Evolutionary conservation across 2,888 invertebrate species (phyloP).

Genomic region (Celastrina argiolus): DNA sequence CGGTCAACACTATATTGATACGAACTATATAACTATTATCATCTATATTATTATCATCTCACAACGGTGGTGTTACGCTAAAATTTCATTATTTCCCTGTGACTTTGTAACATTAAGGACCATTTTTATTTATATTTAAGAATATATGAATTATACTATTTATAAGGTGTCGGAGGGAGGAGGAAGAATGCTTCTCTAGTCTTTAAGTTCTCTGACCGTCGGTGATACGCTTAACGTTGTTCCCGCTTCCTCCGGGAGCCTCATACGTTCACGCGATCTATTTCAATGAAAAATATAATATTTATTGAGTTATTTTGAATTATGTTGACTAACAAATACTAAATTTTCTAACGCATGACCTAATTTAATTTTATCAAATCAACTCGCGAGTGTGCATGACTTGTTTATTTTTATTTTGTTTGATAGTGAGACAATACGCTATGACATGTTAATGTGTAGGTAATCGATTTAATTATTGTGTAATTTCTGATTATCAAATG

Average conservation of each 20-base stretch:
- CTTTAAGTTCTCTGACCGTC: slow-evolving; percentile 55
- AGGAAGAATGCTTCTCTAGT: slow-evolving; percentile 56
- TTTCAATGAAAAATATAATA: slow-evolving; percentile 38
- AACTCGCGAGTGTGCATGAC: slow-evolving; percentile 76
- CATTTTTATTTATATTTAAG: slow-evolving; percentile 32
- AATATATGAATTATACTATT: slow-evolving; percentile 39
- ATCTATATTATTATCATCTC: slow-evolving; percentile 29
- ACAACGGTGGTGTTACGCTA: slow-evolving; percentile 58
- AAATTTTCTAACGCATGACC: slow-evolving; percentile 74
- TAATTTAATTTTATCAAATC: slow-evolving; percentile 50
- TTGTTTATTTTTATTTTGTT: slow-evolving; percentile 39
- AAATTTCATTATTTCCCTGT: slow-evolving; percentile 51
- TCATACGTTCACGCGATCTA: slow-evolving; percentile 49
- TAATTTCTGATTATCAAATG: slow-evolving; percentile 50
- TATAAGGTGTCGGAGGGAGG: slow-evolving; percentile 58
- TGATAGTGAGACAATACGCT: slow-evolving; percentile 35
- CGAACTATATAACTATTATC: slow-evolving; percentile 29
- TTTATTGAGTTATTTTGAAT: slow-evolving; percentile 58
- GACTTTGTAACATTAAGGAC: slow-evolving; percentile 44
- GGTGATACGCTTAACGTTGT: slow-evolving; percentile 53
- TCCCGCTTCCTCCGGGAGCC: slow-evolving; percentile 57
- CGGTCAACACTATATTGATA: slow-evolving; percentile 51
- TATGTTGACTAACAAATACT: slow-evolving; percentile 73
- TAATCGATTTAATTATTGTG: slow-evolving; percentile 41
- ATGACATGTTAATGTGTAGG: slow-evolving; percentile 55